Base-by-base conservation (phyloP, 2,888 invertebrate species). In the Apotomis capreana region DNA sequence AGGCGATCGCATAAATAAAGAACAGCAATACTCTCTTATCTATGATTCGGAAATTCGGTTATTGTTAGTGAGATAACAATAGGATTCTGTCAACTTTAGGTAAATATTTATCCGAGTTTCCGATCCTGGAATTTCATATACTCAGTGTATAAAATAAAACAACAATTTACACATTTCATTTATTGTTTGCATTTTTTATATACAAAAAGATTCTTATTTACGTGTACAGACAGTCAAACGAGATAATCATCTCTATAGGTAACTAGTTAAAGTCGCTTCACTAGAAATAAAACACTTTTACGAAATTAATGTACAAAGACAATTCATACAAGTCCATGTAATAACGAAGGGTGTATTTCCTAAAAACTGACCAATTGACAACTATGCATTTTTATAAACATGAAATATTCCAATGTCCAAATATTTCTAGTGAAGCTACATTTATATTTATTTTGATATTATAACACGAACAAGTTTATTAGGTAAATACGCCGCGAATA, bases 361-460 rank as follows among this genome's bases (percentile, higher is more conserved):
- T 26, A 4, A 5, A n/a, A 3, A 1, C 13, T 44, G 54, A 57
- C 15, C n/a, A 40, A 3, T 0, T 6, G 6, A 40, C 6, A 40
- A 40, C 5, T 40, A 40, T 4, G 26, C 40, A 40, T 40, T 40
- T 40, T 40, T 40, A 6, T 40, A 40, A 40, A 40, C 5, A 4
- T 40, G 6, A 40, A 40, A 40, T 9, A 49, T n/a, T 12, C 36
- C 12, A 37, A 37, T 58, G 36, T 58, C 40, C n/a, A 58, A 37
- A 58, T 13, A 64, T 64, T 52, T 64, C 63, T 64, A 54, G 63
- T 64, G 63, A 26, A 54, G 40, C 63, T 44, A 37, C 54, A 54
- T 64, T 64, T 40, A 40, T 40, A 40, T 64, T 64, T 54, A 54
- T 54, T 37, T 54, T 63, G 15, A 63, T 63, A 63, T 61, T 51